Evolutionary conservation across 2,888 invertebrate species (phyloP), one percentile per base, ranked within the genome.

Genomic region (Platycheirus albimanus): DNA sequence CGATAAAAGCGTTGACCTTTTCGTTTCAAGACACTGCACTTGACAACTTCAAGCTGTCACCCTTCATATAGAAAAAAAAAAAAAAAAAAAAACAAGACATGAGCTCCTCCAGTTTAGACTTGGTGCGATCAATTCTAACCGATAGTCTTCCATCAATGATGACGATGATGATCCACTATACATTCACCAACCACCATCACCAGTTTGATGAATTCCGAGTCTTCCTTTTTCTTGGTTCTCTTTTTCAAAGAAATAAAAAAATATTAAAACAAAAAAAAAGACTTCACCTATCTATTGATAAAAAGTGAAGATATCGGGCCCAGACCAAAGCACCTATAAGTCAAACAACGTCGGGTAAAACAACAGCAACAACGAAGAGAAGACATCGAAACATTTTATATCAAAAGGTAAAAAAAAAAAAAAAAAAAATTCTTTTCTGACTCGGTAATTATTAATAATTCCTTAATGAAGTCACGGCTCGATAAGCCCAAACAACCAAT

Each of bases 361-460:
- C 61, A 38, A 30, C 24, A 24, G 38, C 43, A n/a, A n/a, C n/a
- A n/a, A n/a, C n/a, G n/a, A n/a, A n/a, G n/a, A n/a, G 28, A 61
- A 51, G 52, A 61, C 38, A 52, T 19, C 76, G 41, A 63, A 66
- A 71, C 71, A 81, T 47, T 70, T 41, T 19, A 49, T 58, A 64
- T 17, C 13, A 49, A 70, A n/a, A n/a, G n/a, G n/a, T n/a, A n/a
- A n/a, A n/a, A n/a, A n/a, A n/a, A 64, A 79, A 43, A 19, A 67
- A 71, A 61, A 76, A 84, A 67, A 83, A 71, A 54, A 67, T 74
- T n/a, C n/a, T n/a, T n/a, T 72, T 72, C 69, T 64, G 69, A 67
- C 83, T 79, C 54, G 70, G 85, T 86, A 86, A 85, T 86, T 86
- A 86, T 86, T 86, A 85, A 85, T 84, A 85, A 86, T 86, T 86